Conservation (phyloP, 2,797 vertebrate genomes). For the Choloepus didactylus region DNA sequence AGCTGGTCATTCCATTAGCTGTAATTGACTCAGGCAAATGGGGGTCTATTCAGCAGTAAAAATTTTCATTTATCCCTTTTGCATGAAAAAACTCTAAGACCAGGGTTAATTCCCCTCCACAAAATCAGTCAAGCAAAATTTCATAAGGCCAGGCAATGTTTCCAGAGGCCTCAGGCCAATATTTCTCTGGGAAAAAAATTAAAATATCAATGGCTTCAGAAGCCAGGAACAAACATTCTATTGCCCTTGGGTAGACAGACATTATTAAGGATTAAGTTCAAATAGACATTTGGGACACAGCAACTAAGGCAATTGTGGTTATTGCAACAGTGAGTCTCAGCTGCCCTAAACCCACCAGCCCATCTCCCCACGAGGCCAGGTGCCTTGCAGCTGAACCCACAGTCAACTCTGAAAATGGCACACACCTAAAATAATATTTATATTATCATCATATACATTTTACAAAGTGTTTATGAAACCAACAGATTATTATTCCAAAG, state of each 20-base stretch:
- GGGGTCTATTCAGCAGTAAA: not conserved
- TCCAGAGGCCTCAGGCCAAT: not conserved
- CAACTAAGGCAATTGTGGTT: not conserved
- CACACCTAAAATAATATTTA: not conserved
- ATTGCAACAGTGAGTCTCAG: not conserved
- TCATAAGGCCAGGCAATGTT: not conserved
- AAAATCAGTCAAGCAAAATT: slow-evolving; percentile 59
- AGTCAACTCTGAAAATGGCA: not conserved
- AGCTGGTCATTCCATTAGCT: not conserved
- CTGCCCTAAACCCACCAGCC: not conserved
- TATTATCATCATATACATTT: not conserved
- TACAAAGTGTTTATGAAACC: not conserved
- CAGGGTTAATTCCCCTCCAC: not conserved
- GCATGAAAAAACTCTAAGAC: not conserved
- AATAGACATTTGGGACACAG: not conserved
- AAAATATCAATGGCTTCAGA: not conserved
- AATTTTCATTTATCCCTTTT: slow-evolving; percentile 21
- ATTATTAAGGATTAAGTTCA: not conserved
- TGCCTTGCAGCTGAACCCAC: not conserved
- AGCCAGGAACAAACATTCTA: not conserved
- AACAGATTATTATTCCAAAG: not conserved
- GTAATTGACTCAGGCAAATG: not conserved
- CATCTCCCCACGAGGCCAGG: not conserved
- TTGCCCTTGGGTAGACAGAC: not conserved
- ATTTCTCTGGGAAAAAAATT: not conserved